phyloP scores from a whole-genome alignment of 2,113 vertebrate species.

The Channa maculata region DNA sequence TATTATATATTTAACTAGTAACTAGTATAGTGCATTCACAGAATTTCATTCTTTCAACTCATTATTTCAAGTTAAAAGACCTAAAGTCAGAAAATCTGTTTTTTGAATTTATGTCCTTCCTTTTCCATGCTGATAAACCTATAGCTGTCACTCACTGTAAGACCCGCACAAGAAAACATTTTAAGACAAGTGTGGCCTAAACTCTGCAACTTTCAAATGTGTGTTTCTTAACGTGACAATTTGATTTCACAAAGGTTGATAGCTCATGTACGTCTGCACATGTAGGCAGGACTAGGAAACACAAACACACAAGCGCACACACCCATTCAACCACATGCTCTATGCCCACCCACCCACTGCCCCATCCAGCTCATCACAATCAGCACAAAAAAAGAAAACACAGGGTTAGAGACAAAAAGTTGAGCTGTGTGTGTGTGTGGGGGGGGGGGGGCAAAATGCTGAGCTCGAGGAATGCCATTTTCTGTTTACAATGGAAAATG shows the following conservation, averaged over 20 bases:
- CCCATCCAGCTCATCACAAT: constrained; percentile 58
- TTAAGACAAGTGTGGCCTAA: background rate
- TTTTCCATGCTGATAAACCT: too few relatives aligned
- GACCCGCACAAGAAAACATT: too few relatives aligned
- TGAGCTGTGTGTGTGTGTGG: constrained; percentile 38
- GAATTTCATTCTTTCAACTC: too few relatives aligned
- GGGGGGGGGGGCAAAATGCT: constrained; percentile 61
- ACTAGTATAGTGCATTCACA: too few relatives aligned
- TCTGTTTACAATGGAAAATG: constrained; percentile 65
- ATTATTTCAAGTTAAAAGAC: too few relatives aligned
- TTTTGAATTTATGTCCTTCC: too few relatives aligned
- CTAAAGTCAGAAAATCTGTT: too few relatives aligned
- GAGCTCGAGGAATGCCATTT: constrained; percentile 77
- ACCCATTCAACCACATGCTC: constrained; percentile 21
- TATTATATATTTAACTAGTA: too few relatives aligned
- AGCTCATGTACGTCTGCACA: background rate
- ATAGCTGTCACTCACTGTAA: too few relatives aligned
- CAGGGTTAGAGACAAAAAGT: constrained; percentile 49
- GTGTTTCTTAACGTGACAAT: background rate
- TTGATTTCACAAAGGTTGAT: background rate
- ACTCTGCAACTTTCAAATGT: background rate
- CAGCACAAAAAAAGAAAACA: constrained; percentile 52
- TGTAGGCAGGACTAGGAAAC: background rate
- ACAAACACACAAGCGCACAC: background rate
- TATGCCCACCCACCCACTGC: constrained; percentile 9